A percentile compares a stretch with the other conserved stretches of the same genome.
Evolutionary conservation across 2,113 vertebrate species (phyloP).

Genomic region (Mirounga angustirostris): DNA sequence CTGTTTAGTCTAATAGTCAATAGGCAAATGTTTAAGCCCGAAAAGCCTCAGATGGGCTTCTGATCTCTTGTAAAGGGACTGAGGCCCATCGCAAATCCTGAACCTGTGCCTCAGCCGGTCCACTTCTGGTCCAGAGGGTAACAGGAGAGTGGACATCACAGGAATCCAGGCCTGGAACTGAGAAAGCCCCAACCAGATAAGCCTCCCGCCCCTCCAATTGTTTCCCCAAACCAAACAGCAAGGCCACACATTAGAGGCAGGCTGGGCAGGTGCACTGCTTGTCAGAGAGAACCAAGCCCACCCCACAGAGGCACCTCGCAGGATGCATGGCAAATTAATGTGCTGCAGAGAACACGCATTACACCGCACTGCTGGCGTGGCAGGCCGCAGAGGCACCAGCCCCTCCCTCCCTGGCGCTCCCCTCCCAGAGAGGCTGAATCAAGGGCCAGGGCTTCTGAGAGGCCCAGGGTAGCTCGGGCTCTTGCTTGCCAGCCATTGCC

Average conservation of each 20-base stretch:
- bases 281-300: slow-evolving; percentile 36
- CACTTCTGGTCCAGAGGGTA: neutral
- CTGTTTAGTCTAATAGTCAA: slow-evolving; percentile 31
- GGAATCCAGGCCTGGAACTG: neutral
- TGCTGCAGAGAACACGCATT: slow-evolving; percentile 52
- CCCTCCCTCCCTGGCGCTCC: neutral
- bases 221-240: neutral
- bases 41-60: neutral
- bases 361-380: neutral
- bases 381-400: neutral
- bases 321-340: slow-evolving; percentile 64
- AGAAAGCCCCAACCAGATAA: neutral
- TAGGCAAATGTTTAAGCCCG: neutral
- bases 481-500: neutral
- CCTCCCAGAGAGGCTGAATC: neutral
- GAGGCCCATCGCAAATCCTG: neutral
- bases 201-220: neutral
- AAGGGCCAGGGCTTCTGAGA: neutral
- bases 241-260: neutral
- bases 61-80: neutral
- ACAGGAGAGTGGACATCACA: neutral
- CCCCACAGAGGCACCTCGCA: slow-evolving; percentile 49
- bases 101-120: neutral
- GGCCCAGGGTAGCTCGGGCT: neutral
- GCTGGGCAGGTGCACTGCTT: neutral